A percentile compares a stretch with the other conserved stretches of the same genome.
Conservation (phyloP, 1,140 invertebrate genomes). For the Papilio xuthus region DNA sequence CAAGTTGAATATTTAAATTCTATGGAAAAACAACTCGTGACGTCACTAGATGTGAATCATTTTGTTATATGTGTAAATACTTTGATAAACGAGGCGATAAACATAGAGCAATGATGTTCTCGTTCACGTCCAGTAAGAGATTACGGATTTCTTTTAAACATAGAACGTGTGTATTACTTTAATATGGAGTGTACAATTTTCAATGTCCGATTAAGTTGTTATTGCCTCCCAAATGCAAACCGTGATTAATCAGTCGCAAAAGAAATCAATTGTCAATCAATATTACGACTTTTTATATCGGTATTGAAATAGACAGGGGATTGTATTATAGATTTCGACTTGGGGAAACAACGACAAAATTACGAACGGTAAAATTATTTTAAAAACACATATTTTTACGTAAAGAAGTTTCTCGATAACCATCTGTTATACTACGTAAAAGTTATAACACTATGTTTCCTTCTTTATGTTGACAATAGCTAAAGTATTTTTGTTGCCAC, state of each 20-base stretch:
- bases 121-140: neutral
- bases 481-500: neutral
- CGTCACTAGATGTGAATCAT: neutral
- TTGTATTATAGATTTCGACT: too few relatives aligned
- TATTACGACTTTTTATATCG: too few relatives aligned
- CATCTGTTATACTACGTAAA: neutral
- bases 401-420: neutral
- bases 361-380: neutral
- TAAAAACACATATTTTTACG: neutral
- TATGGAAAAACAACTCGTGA: slow-evolving; percentile 2
- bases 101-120: slow-evolving; percentile 4
- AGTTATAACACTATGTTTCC: neutral
- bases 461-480: neutral
- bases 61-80: slow-evolving; percentile 3
- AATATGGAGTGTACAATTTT: neutral
- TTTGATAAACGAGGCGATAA: slow-evolving; percentile 17
- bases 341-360: too few relatives aligned
- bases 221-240: too few relatives aligned
- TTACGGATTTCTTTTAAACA: neutral
- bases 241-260: too few relatives aligned
- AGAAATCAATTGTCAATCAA: too few relatives aligned
- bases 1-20: neutral
- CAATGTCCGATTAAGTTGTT: too few relatives aligned
- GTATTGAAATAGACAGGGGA: too few relatives aligned
- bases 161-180: neutral